These are phyloP conservation scores for Synanthedon tipuliformis DNA, from an alignment of 2,888 invertebrate genomes.

Conservation along the genomic window DNA sequence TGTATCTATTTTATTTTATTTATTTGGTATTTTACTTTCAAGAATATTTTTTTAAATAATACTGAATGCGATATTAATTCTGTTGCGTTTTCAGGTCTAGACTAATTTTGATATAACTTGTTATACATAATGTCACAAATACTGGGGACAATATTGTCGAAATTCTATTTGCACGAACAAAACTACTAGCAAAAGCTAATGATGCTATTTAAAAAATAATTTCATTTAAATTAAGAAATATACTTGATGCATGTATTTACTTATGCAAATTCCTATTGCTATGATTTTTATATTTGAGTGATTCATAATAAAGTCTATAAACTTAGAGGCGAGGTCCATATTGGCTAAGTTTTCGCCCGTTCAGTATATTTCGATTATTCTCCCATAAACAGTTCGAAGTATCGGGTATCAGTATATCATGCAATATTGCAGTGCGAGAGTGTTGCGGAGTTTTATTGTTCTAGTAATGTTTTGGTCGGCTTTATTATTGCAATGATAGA, in stretches of 20 bases:
- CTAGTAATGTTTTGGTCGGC: neutral
- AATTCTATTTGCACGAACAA: too few relatives aligned
- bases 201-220: too few relatives aligned
- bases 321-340: neutral
- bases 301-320: too few relatives aligned
- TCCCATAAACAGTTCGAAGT: slow-evolving; percentile 19
- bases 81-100: neutral
- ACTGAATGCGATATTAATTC: neutral
- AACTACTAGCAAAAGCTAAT: too few relatives aligned
- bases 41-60: too few relatives aligned
- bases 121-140: neutral
- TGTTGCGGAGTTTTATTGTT: slow-evolving; percentile 9
- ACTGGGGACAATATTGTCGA: too few relatives aligned
- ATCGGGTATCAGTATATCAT: slow-evolving; percentile 21
- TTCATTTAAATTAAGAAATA: too few relatives aligned
- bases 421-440: neutral
- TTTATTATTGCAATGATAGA: neutral
- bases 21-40: too few relatives aligned
- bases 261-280: too few relatives aligned
- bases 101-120: neutral
- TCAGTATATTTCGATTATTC: slow-evolving; percentile 21
- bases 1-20: too few relatives aligned
- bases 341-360: neutral
- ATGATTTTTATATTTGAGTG: too few relatives aligned
- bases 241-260: too few relatives aligned